Conservation (phyloP, 2,797 vertebrate species). For the Bucorvus abyssinicus region DNA sequence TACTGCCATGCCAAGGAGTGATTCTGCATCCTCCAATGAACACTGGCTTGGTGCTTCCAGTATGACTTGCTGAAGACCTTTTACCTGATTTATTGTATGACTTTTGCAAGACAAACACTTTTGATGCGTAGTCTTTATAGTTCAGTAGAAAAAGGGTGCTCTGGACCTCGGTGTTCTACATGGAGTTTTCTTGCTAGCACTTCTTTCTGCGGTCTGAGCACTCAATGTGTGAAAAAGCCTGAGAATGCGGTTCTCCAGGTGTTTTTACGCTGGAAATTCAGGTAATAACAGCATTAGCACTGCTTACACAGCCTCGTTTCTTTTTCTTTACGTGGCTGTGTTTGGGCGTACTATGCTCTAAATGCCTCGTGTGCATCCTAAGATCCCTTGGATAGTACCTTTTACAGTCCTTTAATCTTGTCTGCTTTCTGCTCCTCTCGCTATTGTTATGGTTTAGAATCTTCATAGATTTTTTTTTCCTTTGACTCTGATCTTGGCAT, state of each 20-base stretch:
- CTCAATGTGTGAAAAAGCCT: not conserved
- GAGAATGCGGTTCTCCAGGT: not conserved
- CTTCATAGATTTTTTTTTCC: not conserved
- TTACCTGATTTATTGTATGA: not conserved
- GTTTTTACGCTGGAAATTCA: not conserved
- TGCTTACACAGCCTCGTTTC: not conserved
- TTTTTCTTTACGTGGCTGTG: not conserved
- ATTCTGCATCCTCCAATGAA: not conserved
- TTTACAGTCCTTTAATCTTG: not conserved
- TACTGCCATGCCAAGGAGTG: not conserved
- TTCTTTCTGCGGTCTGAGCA: not conserved
- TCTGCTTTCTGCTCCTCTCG: not conserved
- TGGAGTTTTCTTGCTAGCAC: not conserved
- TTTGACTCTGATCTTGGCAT: not conserved
- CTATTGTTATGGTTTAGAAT: not conserved
- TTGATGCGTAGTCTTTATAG: slow-evolving; percentile 7
- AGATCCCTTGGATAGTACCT: not conserved
- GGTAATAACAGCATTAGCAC: not conserved
- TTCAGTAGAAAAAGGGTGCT: not conserved
- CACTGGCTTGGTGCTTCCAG: not conserved
- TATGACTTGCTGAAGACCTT: slow-evolving; percentile 15
- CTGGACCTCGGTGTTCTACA: not conserved
- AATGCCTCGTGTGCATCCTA: not conserved
- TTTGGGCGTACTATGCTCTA: not conserved
- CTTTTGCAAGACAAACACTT: not conserved